These are phyloP conservation scores for Penaeus chinensis DNA, from an alignment of 1,140 invertebrate genomes.

Conservation along the genomic window DNA sequence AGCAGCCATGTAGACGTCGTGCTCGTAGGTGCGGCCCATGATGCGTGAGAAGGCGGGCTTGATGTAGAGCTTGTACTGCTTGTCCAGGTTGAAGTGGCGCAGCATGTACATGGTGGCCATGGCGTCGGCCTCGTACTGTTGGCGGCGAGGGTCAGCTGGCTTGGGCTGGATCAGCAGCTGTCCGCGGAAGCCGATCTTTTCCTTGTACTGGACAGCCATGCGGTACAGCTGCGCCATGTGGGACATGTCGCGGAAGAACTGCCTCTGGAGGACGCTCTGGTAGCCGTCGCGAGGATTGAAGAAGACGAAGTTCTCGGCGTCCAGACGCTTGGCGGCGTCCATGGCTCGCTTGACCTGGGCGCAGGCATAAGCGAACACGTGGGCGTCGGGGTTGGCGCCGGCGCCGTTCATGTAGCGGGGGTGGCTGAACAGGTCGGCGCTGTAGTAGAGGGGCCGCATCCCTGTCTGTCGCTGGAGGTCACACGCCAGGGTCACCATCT, in stretches of 20 bases:
- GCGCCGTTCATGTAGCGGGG: conserved; percentile 47
- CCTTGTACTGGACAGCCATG: conserved; percentile 48
- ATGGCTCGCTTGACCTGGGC: conserved; percentile 40
- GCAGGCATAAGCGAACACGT: conserved; percentile 41
- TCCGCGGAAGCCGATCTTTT: conserved; percentile 47
- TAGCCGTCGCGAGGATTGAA: conserved; percentile 49
- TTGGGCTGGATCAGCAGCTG: conserved; percentile 52
- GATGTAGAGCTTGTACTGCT: conserved; percentile 50
- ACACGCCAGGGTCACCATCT: conserved; percentile 20
- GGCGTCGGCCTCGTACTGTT: conserved; percentile 44
- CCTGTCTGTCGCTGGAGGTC: conserved; percentile 39
- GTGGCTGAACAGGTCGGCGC: conserved; percentile 38
- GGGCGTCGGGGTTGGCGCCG: conserved; percentile 38
- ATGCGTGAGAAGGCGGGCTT: conserved; percentile 43
- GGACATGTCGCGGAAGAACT: conserved; percentile 39
- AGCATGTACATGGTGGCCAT: conserved; percentile 26
- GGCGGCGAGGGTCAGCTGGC: conserved; percentile 37
- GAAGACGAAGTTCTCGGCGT: conserved; percentile 46
- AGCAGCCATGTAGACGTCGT: conserved; percentile 42
- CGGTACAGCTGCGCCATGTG: conserved; percentile 45
- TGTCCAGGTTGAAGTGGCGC: conserved; percentile 38
- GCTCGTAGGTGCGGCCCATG: conserved; percentile 40
- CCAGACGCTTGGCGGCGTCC: conserved; percentile 35
- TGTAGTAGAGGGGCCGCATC: conserved; percentile 29
- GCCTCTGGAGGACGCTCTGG: conserved; percentile 41